Evolutionary conservation across 2,797 vertebrate genomes (phyloP), one percentile per base, ranked within the genome.

Genomic region (Arrhamphus sclerolepis): DNA sequence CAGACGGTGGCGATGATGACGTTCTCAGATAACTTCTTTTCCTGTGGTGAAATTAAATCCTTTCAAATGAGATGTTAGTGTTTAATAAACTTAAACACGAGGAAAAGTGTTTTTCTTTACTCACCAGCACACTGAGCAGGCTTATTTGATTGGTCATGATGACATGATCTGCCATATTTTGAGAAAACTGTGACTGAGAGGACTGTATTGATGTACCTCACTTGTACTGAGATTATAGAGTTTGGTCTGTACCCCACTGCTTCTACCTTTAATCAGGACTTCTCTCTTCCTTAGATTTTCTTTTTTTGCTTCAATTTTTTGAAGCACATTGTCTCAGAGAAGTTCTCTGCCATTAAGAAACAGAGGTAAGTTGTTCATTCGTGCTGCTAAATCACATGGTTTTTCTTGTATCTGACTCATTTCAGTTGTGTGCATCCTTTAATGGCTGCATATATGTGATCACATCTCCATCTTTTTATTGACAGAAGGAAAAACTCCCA

Each of bases 301-400:
- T 98, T 98, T 93, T 99, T 99, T 92, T 99, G 97, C 96, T 98
- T 99, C 95, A 98, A 98, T 98, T 99, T 98, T 98, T 94, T 98
- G 96, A 98, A 99, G 96, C 97, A 99, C 89, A 98, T 99, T 86
- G 95, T 96, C 90, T 97, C 95, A 59, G 97, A 98, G 90, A 96
- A 96, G 89, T 99, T 98, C 91, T 98, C 96, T 85, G 95, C 92
- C 68, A 80, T 94, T 78, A 96, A 91, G 91, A 94, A 93, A 74
- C 95, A 92, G 72, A 96, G 97, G 97, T 98, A 87, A 85, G 93
- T 80, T 46, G 13, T 11, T 11, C 31, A 13, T 34, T 8, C 31
- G 13, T 17, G 18, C 18, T 62, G 21, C 8, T 49, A n/a, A n/a
- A n/a, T n/a, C n/a, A 42, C 8, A 19, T 41, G 0, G 0, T 46